These are phyloP conservation scores for Iphiclides podalirius DNA, from an alignment of 2,888 invertebrate genomes.

Conservation along the genomic window DNA sequence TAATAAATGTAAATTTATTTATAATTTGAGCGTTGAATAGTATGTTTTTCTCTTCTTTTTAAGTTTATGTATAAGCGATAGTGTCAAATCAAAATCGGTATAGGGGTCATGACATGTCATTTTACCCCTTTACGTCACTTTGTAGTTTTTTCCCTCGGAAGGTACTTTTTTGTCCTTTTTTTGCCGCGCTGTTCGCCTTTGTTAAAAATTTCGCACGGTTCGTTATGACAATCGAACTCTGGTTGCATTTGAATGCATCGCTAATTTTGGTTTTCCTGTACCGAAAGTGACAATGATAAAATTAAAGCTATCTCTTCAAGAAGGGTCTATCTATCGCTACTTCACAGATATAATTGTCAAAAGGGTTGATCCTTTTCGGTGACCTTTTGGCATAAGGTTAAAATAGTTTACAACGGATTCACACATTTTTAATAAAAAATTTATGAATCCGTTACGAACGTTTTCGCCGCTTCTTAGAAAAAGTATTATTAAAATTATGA, in stretches of 20 bases:
- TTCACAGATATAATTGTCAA: constrained; percentile 55
- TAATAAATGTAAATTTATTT: too few species aligned
- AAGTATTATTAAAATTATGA: not conserved
- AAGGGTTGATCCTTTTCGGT: constrained; percentile 62
- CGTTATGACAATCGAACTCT: constrained; percentile 56
- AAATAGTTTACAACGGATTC: too few species aligned
- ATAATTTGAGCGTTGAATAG: too few species aligned
- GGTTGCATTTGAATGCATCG: constrained; percentile 65
- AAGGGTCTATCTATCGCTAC: constrained; percentile 52
- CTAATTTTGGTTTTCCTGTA: constrained; percentile 69
- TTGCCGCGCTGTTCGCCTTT: constrained; percentile 36
- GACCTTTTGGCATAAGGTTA: constrained; percentile 55
- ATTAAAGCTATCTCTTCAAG: constrained; percentile 51
- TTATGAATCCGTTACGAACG: constrained; percentile 40
- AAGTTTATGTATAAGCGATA: too few species aligned
- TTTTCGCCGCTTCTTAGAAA: not conserved
- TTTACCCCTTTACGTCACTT: constrained; percentile 47
- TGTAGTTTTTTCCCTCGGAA: constrained; percentile 37
- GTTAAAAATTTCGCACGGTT: constrained; percentile 75
- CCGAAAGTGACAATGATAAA: constrained; percentile 53
- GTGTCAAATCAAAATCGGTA: constrained; percentile 16
- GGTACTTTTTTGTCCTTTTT: constrained; percentile 40
- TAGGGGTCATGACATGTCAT: constrained; percentile 22
- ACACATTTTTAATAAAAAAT: too few species aligned
- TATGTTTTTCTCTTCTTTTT: too few species aligned